Conservation (phyloP, 1,140 invertebrate genomes). For the Antheraea mylitta region DNA sequence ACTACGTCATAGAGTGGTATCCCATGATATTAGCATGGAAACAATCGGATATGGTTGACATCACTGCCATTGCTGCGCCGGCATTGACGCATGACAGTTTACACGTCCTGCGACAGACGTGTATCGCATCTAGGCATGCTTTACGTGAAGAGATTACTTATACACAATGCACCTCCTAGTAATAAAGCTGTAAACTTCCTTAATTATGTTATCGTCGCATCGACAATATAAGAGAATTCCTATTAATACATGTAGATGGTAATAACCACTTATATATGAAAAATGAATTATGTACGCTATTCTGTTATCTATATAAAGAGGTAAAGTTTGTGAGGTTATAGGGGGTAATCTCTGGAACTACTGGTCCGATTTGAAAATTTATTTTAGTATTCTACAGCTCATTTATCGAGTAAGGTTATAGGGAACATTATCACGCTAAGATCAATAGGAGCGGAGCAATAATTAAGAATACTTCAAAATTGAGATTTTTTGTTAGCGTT, state of each 20-base stretch:
- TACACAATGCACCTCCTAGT: neutral
- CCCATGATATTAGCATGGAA: slow-evolving; percentile 52
- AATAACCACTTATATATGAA: too few species aligned
- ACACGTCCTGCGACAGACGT: slow-evolving; percentile 60
- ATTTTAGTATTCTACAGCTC: too few species aligned
- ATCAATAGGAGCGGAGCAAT: too few species aligned
- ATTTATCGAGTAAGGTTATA: too few species aligned
- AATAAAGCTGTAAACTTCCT: neutral
- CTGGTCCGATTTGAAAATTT: too few species aligned
- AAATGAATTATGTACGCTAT: too few species aligned
- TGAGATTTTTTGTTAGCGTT: too few species aligned
- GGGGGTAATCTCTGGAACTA: too few species aligned
- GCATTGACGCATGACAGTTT: slow-evolving; percentile 42
- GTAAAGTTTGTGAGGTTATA: too few species aligned
- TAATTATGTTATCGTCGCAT: neutral
- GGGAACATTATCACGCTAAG: too few species aligned
- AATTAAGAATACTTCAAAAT: too few species aligned
- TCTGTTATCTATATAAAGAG: too few species aligned
- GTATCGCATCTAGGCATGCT: slow-evolving; percentile 32
- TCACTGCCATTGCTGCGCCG: slow-evolving; percentile 41
- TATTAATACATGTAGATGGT: neutral
- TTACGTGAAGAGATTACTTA: slow-evolving; percentile 1
- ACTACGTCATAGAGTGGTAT: slow-evolving; percentile 39
- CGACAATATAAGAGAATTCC: neutral
- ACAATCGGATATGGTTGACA: slow-evolving; percentile 60